These are phyloP conservation scores for Pedetes capensis DNA, from an alignment of 2,113 vertebrate genomes.

Conservation along the genomic window DNA sequence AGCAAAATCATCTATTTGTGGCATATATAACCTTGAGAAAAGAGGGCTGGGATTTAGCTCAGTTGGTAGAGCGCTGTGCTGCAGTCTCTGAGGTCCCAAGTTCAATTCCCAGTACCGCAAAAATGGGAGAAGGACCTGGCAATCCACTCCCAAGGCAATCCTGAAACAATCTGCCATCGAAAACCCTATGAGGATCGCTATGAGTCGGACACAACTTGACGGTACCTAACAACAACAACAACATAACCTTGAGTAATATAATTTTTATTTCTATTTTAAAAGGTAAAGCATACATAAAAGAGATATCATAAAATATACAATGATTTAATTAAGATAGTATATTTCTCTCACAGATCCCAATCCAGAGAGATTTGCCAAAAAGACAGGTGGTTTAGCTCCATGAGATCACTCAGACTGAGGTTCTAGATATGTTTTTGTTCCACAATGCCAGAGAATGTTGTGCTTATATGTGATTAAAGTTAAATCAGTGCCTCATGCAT, in stretches of 20 bases:
- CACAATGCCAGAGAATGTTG: background rate
- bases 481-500: background rate
- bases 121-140: too few relatives aligned
- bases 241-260: background rate
- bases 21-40: background rate
- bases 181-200: too few relatives aligned
- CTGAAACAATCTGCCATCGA: too few relatives aligned
- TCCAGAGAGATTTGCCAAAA: background rate
- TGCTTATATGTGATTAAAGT: background rate
- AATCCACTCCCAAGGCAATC: too few relatives aligned
- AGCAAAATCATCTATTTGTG: conserved; percentile 36
- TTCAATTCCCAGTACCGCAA: too few relatives aligned
- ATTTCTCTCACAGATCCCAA: background rate
- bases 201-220: too few relatives aligned
- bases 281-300: background rate
- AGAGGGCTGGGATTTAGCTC: too few relatives aligned
- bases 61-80: too few relatives aligned
- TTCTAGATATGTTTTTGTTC: background rate
- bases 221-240: too few relatives aligned
- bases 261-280: conserved; percentile 10
- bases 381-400: background rate
- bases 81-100: too few relatives aligned
- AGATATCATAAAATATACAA: background rate
- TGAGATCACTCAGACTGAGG: background rate
- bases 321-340: background rate